Evolutionary conservation across 2,113 vertebrate genomes (phyloP).

Genomic region (Pelobates fuscus): DNA sequence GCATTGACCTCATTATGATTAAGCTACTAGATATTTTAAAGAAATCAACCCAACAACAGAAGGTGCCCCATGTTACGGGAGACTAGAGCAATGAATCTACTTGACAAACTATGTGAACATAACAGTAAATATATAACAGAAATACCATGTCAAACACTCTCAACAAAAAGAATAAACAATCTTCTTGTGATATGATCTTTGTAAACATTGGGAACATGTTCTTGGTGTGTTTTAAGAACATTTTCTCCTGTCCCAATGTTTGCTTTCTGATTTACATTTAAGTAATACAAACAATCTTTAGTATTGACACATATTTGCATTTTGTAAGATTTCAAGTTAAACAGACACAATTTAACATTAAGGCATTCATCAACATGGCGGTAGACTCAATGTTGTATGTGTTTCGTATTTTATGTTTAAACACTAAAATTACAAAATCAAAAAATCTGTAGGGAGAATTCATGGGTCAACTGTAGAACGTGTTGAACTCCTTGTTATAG

Average conservation of each 20-base stretch:
- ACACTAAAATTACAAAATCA: background rate
- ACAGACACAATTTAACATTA: background rate
- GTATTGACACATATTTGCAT: slow-evolving; percentile 33
- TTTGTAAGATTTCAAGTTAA: slow-evolving; percentile 16
- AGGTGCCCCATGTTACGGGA: too few species aligned
- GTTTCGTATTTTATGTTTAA: background rate
- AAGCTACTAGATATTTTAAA: too few species aligned
- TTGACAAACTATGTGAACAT: too few species aligned
- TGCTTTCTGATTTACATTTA: slow-evolving; percentile 28
- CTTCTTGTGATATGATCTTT: slow-evolving; percentile 14
- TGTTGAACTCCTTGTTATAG: background rate
- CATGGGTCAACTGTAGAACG: background rate
- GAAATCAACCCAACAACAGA: too few species aligned
- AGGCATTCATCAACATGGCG: too few species aligned
- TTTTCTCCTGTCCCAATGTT: slow-evolving; percentile 22
- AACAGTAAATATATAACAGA: too few species aligned
- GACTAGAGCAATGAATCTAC: too few species aligned
- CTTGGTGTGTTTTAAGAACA: slow-evolving; percentile 30
- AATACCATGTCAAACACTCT: slow-evolving; percentile 13
- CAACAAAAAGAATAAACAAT: slow-evolving; percentile 20
- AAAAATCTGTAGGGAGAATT: background rate
- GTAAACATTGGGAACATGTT: slow-evolving; percentile 13
- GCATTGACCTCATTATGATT: too few species aligned
- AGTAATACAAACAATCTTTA: slow-evolving; percentile 31
- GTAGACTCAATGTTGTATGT: background rate